Base-by-base conservation (phyloP, 2,888 invertebrate genomes). In the Gryllus longicercus region DNA sequence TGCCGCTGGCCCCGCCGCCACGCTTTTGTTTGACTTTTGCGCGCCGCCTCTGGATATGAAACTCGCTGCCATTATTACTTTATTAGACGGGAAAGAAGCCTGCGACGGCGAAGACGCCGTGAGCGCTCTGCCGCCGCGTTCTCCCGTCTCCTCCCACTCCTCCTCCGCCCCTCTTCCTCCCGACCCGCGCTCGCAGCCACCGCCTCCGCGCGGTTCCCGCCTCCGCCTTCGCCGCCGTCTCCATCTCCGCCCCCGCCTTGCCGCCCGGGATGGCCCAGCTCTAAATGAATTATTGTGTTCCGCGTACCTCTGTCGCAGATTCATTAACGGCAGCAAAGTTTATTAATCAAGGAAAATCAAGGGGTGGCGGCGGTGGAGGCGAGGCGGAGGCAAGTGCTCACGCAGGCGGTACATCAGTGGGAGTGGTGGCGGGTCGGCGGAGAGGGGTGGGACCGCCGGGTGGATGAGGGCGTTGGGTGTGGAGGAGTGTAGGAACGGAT, bases 1-100 rank as follows among this genome's bases (percentile, higher is more conserved):
- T 51, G 51, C 51, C 12, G 51, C 51, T 51, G 51, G 51, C 51
- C 51, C 51, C 14, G 51, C 51, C 18, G 51, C 51, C 51, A 51
- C 51, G 51, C 51, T 51, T 51, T 51, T 51, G 51, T 51, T 51
- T 51, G 51, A 51, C 51, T 51, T 51, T 51, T 51, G 51, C 51
- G 51, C 51, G 51, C 51, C 51, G 51, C 51, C 51, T 51, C 51
- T 51, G 51, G 51, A 51, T 51, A 63, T 63, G 63, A 63, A 63
- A 63, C 63, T 63, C 63, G 63, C 63, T 63, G 63, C 63, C 63
- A 63, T 63, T 63, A 63, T 63, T 63, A 63, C 63, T 63, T 63
- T 63, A 63, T 63, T 63, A 63, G 63, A 63, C 63, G 63, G 63
- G 63, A 63, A 63, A 63, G 63, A 63, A 63, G 63, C 63, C 63